Percentiles rank a stretch among this genome's conserved stretches.
phyloP scores from a whole-genome alignment of 2,113 vertebrate species.

The Gambusia affinis region DNA sequence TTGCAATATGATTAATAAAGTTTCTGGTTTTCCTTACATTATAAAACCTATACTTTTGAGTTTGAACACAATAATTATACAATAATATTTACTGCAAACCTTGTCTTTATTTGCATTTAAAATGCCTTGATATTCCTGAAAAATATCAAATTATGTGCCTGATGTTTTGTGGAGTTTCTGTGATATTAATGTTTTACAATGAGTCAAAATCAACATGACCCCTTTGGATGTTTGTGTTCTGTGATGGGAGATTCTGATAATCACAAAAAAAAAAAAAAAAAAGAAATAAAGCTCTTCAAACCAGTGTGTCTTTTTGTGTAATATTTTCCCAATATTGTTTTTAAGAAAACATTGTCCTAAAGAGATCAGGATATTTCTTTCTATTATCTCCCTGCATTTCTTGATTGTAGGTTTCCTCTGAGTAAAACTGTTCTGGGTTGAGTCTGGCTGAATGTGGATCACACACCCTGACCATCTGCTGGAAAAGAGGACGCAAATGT shows the following conservation, averaged over 20 bases:
- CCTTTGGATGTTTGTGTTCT: background rate
- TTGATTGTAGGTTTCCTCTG: background rate
- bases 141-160: background rate
- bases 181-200: background rate
- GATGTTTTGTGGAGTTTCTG: background rate
- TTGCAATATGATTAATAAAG: background rate
- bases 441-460: slow-evolving; percentile 18
- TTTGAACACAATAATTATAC: background rate
- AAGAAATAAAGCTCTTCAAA: background rate
- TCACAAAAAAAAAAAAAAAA: background rate
- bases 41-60: background rate
- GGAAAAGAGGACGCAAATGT: slow-evolving; percentile 56
- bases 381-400: background rate
- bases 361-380: background rate
- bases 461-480: slow-evolving; percentile 36
- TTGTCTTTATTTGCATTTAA: background rate
- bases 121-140: background rate
- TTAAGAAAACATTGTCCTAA: slow-evolving; percentile 3
- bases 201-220: background rate
- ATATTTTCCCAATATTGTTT: no score
- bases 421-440: background rate
- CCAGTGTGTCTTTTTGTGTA: background rate
- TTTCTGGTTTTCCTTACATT: background rate
- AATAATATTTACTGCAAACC: background rate
- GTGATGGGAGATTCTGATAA: background rate